Conservation (phyloP, 2,888 invertebrate species). For the Odontomyia ornata region DNA sequence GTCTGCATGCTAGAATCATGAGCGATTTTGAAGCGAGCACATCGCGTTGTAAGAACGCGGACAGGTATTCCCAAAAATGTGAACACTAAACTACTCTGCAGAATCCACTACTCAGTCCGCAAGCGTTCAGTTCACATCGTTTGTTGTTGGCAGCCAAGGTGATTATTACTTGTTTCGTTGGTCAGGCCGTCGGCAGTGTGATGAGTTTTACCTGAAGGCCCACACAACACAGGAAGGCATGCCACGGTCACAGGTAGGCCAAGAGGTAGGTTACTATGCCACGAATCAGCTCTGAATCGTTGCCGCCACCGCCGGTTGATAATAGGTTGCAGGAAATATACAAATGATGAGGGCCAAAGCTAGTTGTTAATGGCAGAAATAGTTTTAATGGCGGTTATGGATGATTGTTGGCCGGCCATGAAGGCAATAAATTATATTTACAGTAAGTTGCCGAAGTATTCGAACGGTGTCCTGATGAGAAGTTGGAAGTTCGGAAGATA, state of each 20-base stretch:
- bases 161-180: too few relatives aligned
- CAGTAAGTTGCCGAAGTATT: constrained; percentile 14
- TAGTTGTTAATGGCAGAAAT: constrained; percentile 42
- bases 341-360: constrained; percentile 23
- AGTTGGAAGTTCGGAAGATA: too few relatives aligned
- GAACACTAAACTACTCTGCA: neutral
- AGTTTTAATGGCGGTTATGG: constrained; percentile 43
- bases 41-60: neutral
- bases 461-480: neutral
- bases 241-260: too few relatives aligned
- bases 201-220: too few relatives aligned
- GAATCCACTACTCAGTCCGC: neutral
- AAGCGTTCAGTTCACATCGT: neutral
- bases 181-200: too few relatives aligned
- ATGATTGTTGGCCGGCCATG: constrained; percentile 29
- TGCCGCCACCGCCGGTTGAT: constrained; percentile 20
- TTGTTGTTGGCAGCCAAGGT: neutral
- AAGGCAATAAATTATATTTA: constrained; percentile 36
- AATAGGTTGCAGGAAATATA: constrained; percentile 32
- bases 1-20: neutral
- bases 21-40: neutral
- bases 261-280: constrained; percentile 37
- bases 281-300: neutral
- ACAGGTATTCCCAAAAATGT: constrained; percentile 25
- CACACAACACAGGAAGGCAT: too few relatives aligned